Conservation (phyloP, 2,113 vertebrate genomes). For the Rhizomys pruinosus region DNA sequence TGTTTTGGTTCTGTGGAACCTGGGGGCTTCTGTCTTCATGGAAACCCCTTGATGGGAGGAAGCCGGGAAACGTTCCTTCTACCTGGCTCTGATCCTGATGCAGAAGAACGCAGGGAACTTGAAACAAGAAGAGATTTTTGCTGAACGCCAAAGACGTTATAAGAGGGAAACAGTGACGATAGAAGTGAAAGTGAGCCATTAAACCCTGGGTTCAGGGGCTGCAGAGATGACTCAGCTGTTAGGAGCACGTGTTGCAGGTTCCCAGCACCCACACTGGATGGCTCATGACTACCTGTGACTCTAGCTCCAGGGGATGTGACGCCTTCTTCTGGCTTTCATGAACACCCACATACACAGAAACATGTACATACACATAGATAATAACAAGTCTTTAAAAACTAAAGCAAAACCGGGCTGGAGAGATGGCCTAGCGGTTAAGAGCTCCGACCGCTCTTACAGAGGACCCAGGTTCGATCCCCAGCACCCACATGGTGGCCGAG, state of each 20-base stretch:
- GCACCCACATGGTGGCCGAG: no score
- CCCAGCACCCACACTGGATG: background rate
- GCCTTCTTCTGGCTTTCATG: background rate
- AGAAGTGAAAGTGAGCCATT: background rate
- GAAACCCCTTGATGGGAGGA: conserved; percentile 64
- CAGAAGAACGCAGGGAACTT: conserved; percentile 51
- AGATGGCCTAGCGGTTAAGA: no score
- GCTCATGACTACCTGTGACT: background rate
- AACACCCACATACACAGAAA: background rate
- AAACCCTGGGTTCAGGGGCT: background rate
- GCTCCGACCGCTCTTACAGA: no score
- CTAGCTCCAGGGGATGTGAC: background rate
- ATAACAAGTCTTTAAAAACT: no score
- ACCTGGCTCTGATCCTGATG: conserved; percentile 20
- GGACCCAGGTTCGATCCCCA: no score
- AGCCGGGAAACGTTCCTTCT: conserved; percentile 58
- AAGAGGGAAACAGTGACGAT: background rate
- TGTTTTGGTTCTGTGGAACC: conserved; percentile 57
- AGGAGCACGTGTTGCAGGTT: background rate
- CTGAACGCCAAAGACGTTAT: background rate
- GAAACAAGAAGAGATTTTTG: background rate
- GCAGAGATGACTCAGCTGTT: rapidly evolving
- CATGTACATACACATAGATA: no score
- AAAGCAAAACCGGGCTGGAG: no score
- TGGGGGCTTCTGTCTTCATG: conserved; percentile 65